These are phyloP conservation scores for Tylochromis polylepis DNA, from an alignment of 2,113 vertebrate genomes.

Conservation along the genomic window DNA sequence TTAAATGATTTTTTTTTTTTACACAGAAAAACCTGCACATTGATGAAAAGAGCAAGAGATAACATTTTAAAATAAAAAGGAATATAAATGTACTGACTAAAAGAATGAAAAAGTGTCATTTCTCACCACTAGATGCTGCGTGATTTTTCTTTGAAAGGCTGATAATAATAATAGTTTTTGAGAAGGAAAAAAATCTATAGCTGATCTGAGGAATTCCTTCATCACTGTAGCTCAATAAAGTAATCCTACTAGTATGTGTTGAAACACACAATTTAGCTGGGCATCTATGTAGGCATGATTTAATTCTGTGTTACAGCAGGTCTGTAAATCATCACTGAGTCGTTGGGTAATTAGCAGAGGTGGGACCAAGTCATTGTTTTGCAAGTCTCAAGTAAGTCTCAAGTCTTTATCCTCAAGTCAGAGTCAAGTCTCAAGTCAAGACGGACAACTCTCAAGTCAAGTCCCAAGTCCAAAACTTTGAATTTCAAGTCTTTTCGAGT, in stretches of 20 bases:
- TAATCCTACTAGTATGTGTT: neutral
- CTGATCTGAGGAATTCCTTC: neutral
- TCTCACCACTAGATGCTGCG: neutral
- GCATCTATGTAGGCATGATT: neutral
- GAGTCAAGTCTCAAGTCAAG: too few species aligned
- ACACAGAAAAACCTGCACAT: neutral
- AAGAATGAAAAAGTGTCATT: neutral
- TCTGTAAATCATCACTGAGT: rapidly evolving
- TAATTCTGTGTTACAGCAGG: neutral
- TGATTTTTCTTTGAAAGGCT: neutral
- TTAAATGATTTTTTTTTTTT: neutral
- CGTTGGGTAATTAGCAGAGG: neutral
- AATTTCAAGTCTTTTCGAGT: too few species aligned
- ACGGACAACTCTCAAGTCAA: too few species aligned
- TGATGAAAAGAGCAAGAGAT: neutral
- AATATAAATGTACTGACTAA: neutral
- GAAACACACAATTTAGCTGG: neutral
- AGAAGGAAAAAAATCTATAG: neutral
- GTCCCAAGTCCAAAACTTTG: too few species aligned
- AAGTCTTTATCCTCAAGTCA: too few species aligned
- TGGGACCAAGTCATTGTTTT: too few species aligned
- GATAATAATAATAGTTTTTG: neutral
- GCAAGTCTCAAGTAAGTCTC: too few species aligned
- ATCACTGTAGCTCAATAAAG: neutral
- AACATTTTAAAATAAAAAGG: neutral